Percentiles rank a stretch among this genome's conserved stretches.
phyloP scores from a whole-genome alignment of 2,113 vertebrate species.

The Cephalopterus ornatus region DNA sequence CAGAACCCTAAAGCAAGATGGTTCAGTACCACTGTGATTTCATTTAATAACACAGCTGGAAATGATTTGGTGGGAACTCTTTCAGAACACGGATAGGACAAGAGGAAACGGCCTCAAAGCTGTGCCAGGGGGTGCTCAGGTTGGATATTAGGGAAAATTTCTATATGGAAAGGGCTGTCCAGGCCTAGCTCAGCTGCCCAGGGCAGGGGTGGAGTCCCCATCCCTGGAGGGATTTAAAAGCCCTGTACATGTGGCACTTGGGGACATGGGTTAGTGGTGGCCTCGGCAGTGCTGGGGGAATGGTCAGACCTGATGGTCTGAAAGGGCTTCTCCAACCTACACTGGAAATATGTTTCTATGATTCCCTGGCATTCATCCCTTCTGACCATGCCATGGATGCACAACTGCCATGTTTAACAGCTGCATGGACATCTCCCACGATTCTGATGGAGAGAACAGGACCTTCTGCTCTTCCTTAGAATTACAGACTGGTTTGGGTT shows the following conservation, averaged over 20 bases:
- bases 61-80: background rate
- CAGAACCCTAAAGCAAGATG: background rate
- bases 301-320: background rate
- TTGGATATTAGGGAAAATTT: background rate
- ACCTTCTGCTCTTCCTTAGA: background rate
- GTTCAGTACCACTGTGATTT: background rate
- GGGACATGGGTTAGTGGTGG: background rate
- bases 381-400: rapidly evolving
- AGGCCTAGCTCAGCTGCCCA: background rate
- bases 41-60: background rate
- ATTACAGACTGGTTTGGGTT: background rate
- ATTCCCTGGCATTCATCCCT: rapidly evolving
- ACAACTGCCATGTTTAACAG: rapidly evolving
- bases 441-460: rapidly evolving
- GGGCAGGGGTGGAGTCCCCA: background rate
- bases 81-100: background rate
- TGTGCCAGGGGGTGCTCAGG: background rate
- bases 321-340: background rate
- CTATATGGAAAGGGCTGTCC: background rate
- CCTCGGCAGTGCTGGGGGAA: background rate
- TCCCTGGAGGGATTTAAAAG: background rate
- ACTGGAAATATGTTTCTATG: background rate
- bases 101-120: background rate
- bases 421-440: rapidly evolving
- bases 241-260: background rate